Conservation (phyloP, 2,113 vertebrate genomes). For the Suricata suricatta region DNA sequence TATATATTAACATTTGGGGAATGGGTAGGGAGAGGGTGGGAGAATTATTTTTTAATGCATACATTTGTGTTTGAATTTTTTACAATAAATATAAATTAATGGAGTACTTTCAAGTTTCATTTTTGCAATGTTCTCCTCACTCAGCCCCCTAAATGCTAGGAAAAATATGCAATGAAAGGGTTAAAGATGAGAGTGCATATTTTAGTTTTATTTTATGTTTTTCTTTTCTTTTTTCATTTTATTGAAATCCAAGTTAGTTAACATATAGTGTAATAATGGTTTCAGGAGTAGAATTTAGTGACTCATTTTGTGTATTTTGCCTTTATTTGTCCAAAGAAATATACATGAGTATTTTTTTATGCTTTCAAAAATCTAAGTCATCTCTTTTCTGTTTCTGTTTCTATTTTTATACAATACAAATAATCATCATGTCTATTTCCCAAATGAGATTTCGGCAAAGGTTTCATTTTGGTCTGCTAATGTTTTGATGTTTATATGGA, state of each 20-base stretch:
- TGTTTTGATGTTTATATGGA: constrained; percentile 25
- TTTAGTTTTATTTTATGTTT: too few relatives aligned
- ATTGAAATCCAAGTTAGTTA: too few relatives aligned
- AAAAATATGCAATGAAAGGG: not conserved
- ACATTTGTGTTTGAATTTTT: not conserved
- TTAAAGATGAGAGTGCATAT: not conserved
- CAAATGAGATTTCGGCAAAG: not conserved
- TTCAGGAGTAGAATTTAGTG: too few relatives aligned
- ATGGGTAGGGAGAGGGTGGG: not conserved
- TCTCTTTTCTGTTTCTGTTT: not conserved
- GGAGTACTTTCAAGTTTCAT: not conserved
- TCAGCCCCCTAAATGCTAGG: not conserved
- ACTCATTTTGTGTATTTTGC: not conserved
- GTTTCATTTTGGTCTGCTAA: constrained; percentile 9
- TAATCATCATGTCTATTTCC: not conserved
- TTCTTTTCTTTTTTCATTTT: too few relatives aligned
- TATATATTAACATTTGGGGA: not conserved
- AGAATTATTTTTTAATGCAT: not conserved
- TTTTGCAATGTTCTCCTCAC: not conserved
- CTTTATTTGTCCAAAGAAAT: constrained; percentile 27
- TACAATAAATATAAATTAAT: constrained; percentile 3
- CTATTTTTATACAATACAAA: not conserved
- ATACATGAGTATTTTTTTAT: not conserved
- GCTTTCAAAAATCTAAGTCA: not conserved
- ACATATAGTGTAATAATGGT: too few relatives aligned